phyloP scores from a whole-genome alignment of 2,113 vertebrate genomes.

The Panthera tigris region DNA sequence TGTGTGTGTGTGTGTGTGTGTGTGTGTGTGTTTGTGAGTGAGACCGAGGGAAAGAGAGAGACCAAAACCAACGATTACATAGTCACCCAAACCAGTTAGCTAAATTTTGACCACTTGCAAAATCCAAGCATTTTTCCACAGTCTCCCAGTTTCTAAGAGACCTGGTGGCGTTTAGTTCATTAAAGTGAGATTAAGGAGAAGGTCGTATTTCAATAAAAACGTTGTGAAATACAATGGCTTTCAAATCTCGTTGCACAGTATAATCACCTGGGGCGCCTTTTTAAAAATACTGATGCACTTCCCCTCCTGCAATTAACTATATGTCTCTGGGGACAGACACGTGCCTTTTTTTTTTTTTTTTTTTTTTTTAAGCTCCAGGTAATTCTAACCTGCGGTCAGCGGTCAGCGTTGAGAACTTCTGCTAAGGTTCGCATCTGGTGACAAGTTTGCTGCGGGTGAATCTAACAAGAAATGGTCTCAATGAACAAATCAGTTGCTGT shows the following conservation, averaged over 20 bases:
- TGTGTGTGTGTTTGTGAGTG: neutral
- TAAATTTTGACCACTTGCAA: neutral
- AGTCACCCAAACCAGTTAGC: neutral
- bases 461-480: neutral
- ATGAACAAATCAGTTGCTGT: neutral
- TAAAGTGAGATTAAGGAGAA: conserved; percentile 51
- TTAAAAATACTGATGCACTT: neutral
- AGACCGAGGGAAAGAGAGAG: neutral
- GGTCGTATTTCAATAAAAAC: neutral
- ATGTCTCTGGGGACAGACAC: neutral
- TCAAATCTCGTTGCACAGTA: neutral
- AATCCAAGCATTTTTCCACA: neutral
- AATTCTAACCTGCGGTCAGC: neutral
- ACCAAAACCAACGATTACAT: neutral
- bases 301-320: neutral
- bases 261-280: conserved; percentile 34
- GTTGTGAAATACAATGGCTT: neutral
- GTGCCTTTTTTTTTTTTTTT: neutral
- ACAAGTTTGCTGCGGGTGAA: neutral
- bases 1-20: neutral
- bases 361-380: neutral
- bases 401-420: neutral
- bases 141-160: neutral
- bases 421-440: neutral
- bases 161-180: neutral